Conservation (phyloP, 2,888 invertebrate species). For the Xylota segnis region DNA sequence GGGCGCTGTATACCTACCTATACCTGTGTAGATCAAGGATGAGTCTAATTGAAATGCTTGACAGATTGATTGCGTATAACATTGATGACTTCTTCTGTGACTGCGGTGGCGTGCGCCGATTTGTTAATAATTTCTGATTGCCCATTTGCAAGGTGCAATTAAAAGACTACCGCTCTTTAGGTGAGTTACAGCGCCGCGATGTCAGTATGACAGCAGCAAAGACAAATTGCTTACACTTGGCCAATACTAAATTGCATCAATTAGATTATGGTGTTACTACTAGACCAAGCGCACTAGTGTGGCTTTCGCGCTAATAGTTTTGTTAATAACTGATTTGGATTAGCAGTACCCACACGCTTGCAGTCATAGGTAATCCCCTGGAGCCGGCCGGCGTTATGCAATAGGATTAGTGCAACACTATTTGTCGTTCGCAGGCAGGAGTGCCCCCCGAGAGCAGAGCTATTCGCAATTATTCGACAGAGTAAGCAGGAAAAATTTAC, state of each 20-base stretch:
- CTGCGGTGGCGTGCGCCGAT: conserved; percentile 45
- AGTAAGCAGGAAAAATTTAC: neutral
- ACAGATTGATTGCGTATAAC: conserved; percentile 15
- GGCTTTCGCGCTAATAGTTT: conserved; percentile 32
- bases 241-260: conserved; percentile 58
- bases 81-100: conserved; percentile 3
- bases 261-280: conserved; percentile 27
- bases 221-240: conserved; percentile 62
- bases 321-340: conserved; percentile 28
- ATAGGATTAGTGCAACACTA: conserved; percentile 28
- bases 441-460: conserved; percentile 10
- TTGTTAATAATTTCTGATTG: conserved; percentile 52
- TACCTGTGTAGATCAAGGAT: conserved; percentile 50
- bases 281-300: neutral
- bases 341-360: conserved; percentile 16
- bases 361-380: neutral
- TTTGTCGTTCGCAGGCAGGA: conserved; percentile 32
- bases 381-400: conserved; percentile 22
- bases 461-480: neutral
- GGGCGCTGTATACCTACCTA: conserved; percentile 29
- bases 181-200: conserved; percentile 35
- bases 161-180: conserved; percentile 42
- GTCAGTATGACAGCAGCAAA: conserved; percentile 8
- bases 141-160: conserved; percentile 45
- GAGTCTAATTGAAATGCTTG: conserved; percentile 63